Conservation (phyloP, 53 echinoderm and acorn worm species). For the Astropecten irregularis region DNA sequence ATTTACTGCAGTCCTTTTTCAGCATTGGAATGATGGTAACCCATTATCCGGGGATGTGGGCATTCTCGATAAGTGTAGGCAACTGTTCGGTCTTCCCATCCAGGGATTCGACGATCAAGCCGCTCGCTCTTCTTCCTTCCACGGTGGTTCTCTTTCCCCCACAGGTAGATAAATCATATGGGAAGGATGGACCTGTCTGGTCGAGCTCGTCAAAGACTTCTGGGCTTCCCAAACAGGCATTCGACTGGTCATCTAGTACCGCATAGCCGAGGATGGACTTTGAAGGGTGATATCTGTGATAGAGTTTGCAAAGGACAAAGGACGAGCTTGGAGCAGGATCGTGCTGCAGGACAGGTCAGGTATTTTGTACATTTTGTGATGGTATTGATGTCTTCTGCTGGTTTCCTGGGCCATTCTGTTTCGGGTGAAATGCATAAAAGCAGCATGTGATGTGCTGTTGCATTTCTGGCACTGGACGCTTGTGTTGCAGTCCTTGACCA, state of each 20-base stretch:
- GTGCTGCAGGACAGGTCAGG: constrained; percentile 1
- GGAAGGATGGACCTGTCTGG: constrained; percentile 24
- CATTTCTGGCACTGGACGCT: not conserved
- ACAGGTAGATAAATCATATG: constrained; percentile 61
- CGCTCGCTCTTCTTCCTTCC: not conserved
- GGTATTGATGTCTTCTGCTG: not conserved
- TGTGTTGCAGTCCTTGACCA: not conserved
- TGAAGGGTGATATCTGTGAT: constrained; percentile 21
- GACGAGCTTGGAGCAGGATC: constrained; percentile 58
- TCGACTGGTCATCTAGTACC: constrained; percentile 62
- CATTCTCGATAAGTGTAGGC: constrained; percentile 57
- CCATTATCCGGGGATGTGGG: constrained; percentile 52
- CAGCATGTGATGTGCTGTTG: not conserved
- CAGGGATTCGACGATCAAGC: constrained; percentile 26
- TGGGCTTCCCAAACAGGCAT: constrained; percentile 45
- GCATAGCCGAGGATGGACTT: constrained; percentile 38
- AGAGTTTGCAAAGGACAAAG: constrained; percentile 52
- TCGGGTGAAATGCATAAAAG: constrained; percentile 57
- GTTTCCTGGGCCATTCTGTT: not conserved
- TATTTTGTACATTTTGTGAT: constrained; percentile 57
- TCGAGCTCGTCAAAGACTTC: constrained; percentile 22
- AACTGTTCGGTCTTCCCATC: constrained; percentile 47
- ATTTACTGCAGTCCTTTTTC: too few species aligned
- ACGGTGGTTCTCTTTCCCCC: not conserved
- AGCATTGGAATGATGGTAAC: too few species aligned